phyloP scores from a whole-genome alignment of 2,113 vertebrate genomes.

The Oostethus manadensis region DNA sequence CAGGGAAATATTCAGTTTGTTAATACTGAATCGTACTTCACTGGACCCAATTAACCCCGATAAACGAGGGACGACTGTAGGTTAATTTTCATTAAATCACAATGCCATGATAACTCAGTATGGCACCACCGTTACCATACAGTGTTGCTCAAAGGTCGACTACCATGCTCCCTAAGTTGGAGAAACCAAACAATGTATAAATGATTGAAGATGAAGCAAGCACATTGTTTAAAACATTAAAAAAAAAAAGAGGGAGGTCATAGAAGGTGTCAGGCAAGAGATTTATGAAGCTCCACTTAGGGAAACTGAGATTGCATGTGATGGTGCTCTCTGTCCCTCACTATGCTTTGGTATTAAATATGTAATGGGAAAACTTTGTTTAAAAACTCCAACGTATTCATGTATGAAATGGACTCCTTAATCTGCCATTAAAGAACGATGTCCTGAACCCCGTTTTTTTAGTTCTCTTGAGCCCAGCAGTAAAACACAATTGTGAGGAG shows the following conservation, averaged over 20 bases:
- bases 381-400: constrained; percentile 7
- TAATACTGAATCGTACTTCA: too few relatives aligned
- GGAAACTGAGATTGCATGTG: background rate
- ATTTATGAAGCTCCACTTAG: background rate
- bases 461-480: constrained; percentile 1
- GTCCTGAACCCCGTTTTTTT: constrained; percentile 13
- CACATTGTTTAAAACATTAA: background rate
- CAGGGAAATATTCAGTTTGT: too few relatives aligned
- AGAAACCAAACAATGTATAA: background rate
- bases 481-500: constrained; percentile 11
- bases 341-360: constrained; percentile 17
- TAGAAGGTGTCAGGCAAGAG: background rate
- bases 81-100: background rate
- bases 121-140: background rate
- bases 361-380: constrained; percentile 13
- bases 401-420: constrained; percentile 15
- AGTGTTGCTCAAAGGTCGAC: background rate
- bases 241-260: background rate
- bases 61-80: too few relatives aligned
- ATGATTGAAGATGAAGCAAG: background rate
- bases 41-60: too few relatives aligned
- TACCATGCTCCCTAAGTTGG: background rate
- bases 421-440: constrained; percentile 14
- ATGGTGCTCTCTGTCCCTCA: background rate
- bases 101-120: background rate